phyloP scores from a whole-genome alignment of 2,113 vertebrate species.

The Platichthys stellatus region DNA sequence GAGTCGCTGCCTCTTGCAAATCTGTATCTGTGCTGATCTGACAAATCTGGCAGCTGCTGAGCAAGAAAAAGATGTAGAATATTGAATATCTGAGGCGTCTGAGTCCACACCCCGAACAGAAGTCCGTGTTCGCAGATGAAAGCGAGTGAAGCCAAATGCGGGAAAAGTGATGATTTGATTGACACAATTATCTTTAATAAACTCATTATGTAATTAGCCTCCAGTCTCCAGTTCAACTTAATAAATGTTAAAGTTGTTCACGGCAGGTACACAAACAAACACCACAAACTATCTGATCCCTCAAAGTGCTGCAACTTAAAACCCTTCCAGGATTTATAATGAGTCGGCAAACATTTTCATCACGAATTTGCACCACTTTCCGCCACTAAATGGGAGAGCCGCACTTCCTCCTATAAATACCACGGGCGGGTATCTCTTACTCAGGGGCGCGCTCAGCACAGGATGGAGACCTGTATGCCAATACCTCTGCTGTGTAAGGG shows the following conservation, averaged over 20 bases:
- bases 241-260: constrained; percentile 70
- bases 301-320: constrained; percentile 51
- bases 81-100: constrained; percentile 15
- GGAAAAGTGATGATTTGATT: constrained; percentile 59
- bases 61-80: constrained; percentile 16
- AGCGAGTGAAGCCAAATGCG: constrained; percentile 23
- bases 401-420: constrained; percentile 75
- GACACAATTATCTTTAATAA: constrained; percentile 73
- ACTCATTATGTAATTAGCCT: constrained; percentile 69
- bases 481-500: constrained; percentile 67
- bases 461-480: constrained; percentile 73
- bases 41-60: constrained; percentile 12
- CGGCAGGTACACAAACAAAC: constrained; percentile 66
- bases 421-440: constrained; percentile 73
- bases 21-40: background rate
- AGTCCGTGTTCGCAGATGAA: constrained; percentile 72
- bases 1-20: background rate
- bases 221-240: constrained; percentile 46
- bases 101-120: constrained; percentile 52
- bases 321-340: constrained; percentile 62
- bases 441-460: constrained; percentile 64
- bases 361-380: constrained; percentile 65
- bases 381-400: constrained; percentile 48
- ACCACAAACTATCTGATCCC: constrained; percentile 55
- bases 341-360: constrained; percentile 78